Conservation (phyloP, 64 coral and sea anemone genomes). For the Montipora sp. region DNA sequence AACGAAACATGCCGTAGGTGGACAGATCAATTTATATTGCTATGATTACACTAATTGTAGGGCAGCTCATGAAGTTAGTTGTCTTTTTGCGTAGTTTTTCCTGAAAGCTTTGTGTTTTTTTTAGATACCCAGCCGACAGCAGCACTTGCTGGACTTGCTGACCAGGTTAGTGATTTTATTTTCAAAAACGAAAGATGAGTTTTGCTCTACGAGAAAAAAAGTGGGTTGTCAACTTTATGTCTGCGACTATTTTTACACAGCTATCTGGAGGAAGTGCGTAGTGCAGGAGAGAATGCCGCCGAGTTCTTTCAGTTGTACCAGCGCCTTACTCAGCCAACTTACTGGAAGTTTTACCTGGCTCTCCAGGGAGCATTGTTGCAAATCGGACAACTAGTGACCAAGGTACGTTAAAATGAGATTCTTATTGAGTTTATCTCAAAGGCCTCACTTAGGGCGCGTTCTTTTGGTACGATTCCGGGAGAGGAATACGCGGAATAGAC, state of each 20-base stretch:
- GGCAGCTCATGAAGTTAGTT: background rate
- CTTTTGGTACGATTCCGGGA: too few species aligned
- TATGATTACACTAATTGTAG: background rate
- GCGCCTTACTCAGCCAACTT: constrained; percentile 78
- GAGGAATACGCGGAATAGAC: too few species aligned
- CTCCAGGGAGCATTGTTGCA: constrained; percentile 82
- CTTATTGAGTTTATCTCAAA: too few species aligned
- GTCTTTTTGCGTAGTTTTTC: background rate
- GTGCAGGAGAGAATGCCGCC: constrained; percentile 90
- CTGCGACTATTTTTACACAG: constrained; percentile 17
- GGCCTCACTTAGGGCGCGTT: too few species aligned
- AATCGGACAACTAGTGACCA: constrained; percentile 91
- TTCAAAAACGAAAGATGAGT: too few species aligned
- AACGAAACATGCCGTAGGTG: too few species aligned
- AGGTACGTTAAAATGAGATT: constrained; percentile 49
- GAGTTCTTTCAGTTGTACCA: constrained; percentile 97
- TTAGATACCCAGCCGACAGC: constrained; percentile 85
- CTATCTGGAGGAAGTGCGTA: constrained; percentile 89
- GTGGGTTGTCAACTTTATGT: too few species aligned
- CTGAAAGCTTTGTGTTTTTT: background rate
- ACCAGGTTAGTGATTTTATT: constrained; percentile 68
- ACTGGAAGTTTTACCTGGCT: constrained; percentile 88
- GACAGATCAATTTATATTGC: background rate
- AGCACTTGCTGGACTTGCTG: constrained; percentile 89
- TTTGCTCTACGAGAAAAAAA: too few species aligned